Base-by-base conservation (phyloP, 2,888 invertebrate genomes). In the Mantis religiosa region DNA sequence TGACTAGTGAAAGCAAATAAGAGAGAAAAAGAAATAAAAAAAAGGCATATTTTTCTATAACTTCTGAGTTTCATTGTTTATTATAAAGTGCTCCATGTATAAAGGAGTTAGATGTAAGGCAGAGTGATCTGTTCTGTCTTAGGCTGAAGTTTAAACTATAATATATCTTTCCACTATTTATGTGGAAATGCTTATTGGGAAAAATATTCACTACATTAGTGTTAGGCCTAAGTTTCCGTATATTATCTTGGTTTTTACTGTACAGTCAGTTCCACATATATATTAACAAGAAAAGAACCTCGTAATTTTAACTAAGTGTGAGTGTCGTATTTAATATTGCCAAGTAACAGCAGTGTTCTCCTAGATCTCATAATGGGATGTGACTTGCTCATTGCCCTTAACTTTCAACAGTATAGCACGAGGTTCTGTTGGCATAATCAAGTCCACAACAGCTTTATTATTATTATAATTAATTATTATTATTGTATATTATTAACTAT, bases 341-440 rank as follows among this genome's bases (percentile, higher is more conserved):
- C 54, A 85, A 85, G 41, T 47, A 84, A 85, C 85, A 85, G 12
- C 54, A 85, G 85, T 54, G 85, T 85, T 85, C 85, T 54, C 9
- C 2, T 85, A 85, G 85, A 85, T 85, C 85, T 85, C 85, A 85
- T 85, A 71, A 71, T 71, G 54, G 54, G 54, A 71, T 71, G 54
- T 71, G 54, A 71, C 54, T 85, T 85, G 85, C 85, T 85, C 85
- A 85, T 34, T 85, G 85, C 47, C 85, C 85, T 85, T 85, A 85
- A 85, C 47, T 47, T 28, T 8, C 41, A 85, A 47, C 27, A 7
- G 25, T 30, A 83, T 83, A 28, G 83, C 83, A 83, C 14, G 83
- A 83, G 28, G 83, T 83, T 28, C 28, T 28, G 83, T 14, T 71
- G 25, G 54, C 54, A 71, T 71, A 71, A 71, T 27, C 27, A 28